Evolutionary conservation across 2,888 invertebrate species (phyloP).

Genomic region (Caenorhabditis plicata): DNA sequence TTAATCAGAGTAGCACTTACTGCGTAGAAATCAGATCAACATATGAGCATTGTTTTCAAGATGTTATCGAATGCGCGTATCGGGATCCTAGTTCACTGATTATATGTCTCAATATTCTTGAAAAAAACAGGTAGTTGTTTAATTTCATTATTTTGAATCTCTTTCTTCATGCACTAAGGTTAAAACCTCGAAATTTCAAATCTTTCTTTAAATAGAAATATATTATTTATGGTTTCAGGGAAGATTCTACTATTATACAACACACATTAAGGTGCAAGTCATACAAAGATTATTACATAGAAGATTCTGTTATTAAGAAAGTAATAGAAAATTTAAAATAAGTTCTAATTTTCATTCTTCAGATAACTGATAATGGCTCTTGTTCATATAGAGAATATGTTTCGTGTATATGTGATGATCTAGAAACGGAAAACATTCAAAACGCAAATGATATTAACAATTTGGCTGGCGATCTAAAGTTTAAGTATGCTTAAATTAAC

Average conservation of each 20-base stretch:
- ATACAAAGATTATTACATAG: conserved; percentile 41
- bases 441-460: too few relatives aligned
- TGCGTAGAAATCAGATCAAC: conserved; percentile 49
- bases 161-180: not conserved
- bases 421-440: too few relatives aligned
- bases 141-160: not conserved
- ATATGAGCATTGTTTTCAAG: conserved; percentile 46
- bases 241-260: conserved; percentile 25
- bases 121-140: conserved; percentile 24
- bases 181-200: too few relatives aligned
- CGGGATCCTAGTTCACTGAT: conserved; percentile 47
- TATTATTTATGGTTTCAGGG: conserved; percentile 9
- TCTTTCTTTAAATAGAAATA: not conserved
- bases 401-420: too few relatives aligned
- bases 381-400: too few relatives aligned
- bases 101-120: conserved; percentile 40
- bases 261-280: conserved; percentile 39
- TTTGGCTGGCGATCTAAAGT: too few relatives aligned
- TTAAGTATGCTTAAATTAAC: too few relatives aligned
- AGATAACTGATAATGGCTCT: conserved; percentile 30
- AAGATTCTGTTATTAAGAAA: conserved; percentile 22
- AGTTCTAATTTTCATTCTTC: not conserved
- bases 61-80: conserved; percentile 52
- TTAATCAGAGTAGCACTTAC: conserved; percentile 44
- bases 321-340: conserved; percentile 1